Conservation (phyloP, 2,888 invertebrate species). For the Himalopsyche japonica region DNA sequence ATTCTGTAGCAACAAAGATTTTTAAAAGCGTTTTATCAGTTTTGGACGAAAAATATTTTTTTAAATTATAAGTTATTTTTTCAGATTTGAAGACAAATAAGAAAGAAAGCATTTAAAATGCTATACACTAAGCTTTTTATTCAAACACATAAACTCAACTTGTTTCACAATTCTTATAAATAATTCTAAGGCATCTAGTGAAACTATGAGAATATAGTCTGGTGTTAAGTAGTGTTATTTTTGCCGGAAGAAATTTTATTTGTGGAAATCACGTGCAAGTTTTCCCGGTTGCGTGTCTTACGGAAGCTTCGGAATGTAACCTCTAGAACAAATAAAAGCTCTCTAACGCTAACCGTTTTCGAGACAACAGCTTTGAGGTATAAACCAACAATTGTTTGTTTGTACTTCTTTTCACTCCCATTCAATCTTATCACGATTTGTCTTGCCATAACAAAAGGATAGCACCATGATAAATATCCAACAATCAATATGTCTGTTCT, state of each 20-base stretch:
- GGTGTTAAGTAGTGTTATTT: background rate
- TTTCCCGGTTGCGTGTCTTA: background rate
- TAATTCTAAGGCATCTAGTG: too few species aligned
- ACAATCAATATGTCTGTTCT: background rate
- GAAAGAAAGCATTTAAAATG: too few species aligned
- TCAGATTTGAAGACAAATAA: too few species aligned
- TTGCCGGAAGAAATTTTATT: background rate
- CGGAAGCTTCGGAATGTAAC: conserved; percentile 1
- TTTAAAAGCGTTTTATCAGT: too few species aligned
- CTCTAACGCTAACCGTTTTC: background rate
- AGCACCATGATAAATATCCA: background rate
- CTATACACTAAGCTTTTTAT: too few species aligned
- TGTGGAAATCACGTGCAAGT: background rate
- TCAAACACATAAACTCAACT: too few species aligned
- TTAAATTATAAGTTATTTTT: too few species aligned
- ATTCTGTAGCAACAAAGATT: too few species aligned
- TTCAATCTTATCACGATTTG: background rate
- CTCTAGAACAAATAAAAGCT: conserved; percentile 2
- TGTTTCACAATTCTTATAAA: too few species aligned
- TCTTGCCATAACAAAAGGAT: background rate
- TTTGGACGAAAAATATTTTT: too few species aligned
- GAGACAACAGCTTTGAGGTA: conserved; percentile 2
- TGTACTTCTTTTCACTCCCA: background rate
- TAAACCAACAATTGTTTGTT: background rate
- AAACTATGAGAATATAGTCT: background rate